Evolutionary conservation across 2,113 vertebrate genomes (phyloP), one percentile per base, ranked within the genome.

Genomic region (Pelmatolapia mariae): DNA sequence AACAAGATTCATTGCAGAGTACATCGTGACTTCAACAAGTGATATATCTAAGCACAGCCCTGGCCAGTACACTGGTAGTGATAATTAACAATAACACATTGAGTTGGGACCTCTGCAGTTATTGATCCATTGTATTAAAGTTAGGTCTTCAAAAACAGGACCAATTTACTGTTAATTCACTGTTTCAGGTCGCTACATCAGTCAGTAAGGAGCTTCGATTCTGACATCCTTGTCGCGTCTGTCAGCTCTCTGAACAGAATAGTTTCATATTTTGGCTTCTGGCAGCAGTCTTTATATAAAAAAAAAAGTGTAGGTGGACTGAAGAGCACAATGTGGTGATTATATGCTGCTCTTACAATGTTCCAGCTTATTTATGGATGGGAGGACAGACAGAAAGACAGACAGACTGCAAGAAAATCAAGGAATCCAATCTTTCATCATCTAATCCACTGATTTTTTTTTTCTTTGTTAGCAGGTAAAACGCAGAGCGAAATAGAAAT

Each of bases 51-150:
- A 89, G 56, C 82, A 50, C 40, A 43, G 16, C 66, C 26, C n/a
- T 13, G 22, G 10, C 36, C 50, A 12, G 11, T 18, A 31, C 5
- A n/a, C 36, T 61, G 66, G 40, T 36, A 16, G 33, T 82, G 61
- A 61, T 89, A 81, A 89, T 89, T 91, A 94, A 88, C 71, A 83
- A 71, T 84, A 86, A 26, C 54, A 80, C 45, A 26, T 29, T 81
- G 53, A 83, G 78, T 43, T 18, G 10, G 47, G 82, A 54, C 43
- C 83, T 71, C 53, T 53, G 59, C 59, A 66, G 66, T 36, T 76
- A 86, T 85, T 2, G 33, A 81, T 81, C 76, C 19, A 87, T 47
- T 78, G 68, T 22, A 86, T 91, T 85, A 80, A 76, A 82, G 66
- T 90, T 87, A 59, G 15, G 82, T 76, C 63, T 86, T 82, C 63